These are phyloP conservation scores for Nesoenas mayeri DNA, from an alignment of 2,113 vertebrate genomes.

Conservation along the genomic window DNA sequence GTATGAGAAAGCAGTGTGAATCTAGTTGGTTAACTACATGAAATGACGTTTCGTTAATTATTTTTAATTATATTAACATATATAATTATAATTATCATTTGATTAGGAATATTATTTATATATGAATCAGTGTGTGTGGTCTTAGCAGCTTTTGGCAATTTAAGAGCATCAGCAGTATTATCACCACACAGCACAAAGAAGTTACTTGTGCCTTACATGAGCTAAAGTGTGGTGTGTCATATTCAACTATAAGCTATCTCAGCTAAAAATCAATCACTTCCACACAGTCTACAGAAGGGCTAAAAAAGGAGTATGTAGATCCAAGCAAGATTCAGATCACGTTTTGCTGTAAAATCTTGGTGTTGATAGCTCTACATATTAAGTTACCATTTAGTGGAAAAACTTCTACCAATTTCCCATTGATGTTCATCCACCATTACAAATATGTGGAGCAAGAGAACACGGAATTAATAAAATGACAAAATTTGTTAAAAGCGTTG, in stretches of 20 bases:
- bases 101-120: not conserved
- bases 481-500: not conserved
- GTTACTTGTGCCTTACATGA: not conserved
- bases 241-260: not conserved
- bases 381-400: not conserved
- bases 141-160: not conserved
- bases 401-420: not conserved
- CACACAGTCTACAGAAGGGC: not conserved
- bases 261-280: not conserved
- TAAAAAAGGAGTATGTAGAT: not conserved
- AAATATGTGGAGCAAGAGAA: not conserved
- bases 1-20: not conserved
- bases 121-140: not conserved
- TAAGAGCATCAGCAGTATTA: not conserved
- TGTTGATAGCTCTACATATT: not conserved
- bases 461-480: not conserved
- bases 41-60: not conserved
- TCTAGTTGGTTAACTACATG: not conserved
- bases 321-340: not conserved
- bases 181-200: not conserved
- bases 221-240: not conserved
- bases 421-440: not conserved
- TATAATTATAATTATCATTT: not conserved
- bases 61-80: not conserved
- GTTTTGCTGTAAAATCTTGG: not conserved